Evolutionary conservation across 2,888 invertebrate species (phyloP).

Genomic region (Hetaerina titia): DNA sequence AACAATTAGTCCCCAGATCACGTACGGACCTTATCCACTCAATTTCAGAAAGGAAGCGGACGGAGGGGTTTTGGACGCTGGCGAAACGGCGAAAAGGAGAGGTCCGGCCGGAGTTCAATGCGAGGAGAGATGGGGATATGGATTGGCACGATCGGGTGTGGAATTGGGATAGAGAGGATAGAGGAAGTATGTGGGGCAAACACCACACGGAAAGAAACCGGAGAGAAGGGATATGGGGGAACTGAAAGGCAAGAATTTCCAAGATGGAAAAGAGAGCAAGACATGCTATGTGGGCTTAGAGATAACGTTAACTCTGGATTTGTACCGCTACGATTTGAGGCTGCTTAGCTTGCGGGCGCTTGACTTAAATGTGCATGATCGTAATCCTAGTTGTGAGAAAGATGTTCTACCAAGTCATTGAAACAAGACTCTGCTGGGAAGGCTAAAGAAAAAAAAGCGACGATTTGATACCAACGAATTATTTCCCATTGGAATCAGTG

Average conservation of each 20-base stretch:
- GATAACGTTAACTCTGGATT: not conserved
- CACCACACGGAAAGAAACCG: not conserved
- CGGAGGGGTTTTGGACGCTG: not conserved
- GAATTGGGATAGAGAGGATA: not conserved
- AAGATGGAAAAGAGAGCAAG: not conserved
- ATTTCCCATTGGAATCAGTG: no score
- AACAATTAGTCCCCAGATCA: constrained; percentile 48
- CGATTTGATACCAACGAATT: no score
- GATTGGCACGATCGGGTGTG: not conserved
- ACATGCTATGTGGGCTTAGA: not conserved
- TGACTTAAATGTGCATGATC: not conserved
- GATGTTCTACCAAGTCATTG: not conserved
- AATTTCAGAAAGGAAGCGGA: constrained; percentile 51
- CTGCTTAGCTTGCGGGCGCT: not conserved
- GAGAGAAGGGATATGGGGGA: not conserved
- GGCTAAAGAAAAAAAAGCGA: not conserved
- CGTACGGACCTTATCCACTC: constrained; percentile 49
- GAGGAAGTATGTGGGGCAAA: not conserved
- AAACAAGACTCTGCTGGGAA: not conserved
- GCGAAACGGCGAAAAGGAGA: not conserved
- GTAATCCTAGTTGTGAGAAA: not conserved
- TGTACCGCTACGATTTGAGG: not conserved
- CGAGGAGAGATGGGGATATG: not conserved
- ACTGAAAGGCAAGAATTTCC: not conserved
- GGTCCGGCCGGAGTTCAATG: not conserved